Percentiles rank a stretch among this genome's conserved stretches.
Evolutionary conservation across 2,888 invertebrate genomes (phyloP).

Genomic region (Matsumyia berberina): DNA sequence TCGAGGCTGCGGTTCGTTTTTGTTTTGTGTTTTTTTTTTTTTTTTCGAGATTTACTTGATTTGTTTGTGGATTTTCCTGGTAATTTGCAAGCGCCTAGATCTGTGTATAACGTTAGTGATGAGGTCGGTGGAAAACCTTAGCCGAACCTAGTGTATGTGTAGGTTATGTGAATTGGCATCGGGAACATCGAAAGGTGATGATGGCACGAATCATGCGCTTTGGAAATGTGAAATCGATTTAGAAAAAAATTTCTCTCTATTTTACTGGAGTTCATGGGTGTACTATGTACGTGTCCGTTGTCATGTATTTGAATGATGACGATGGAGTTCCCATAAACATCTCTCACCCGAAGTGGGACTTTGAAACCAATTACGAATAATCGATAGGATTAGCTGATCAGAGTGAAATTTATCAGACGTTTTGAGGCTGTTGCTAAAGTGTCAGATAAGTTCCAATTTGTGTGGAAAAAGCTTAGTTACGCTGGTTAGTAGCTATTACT

Average conservation of each 20-base stretch:
- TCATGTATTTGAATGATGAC: slow-evolving; percentile 21
- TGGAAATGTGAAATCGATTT: slow-evolving; percentile 64
- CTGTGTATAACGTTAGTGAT: slow-evolving; percentile 51
- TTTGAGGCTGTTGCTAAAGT: not conserved
- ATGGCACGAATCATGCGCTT: slow-evolving; percentile 64
- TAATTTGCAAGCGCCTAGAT: slow-evolving; percentile 70
- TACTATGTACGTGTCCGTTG: slow-evolving; percentile 17
- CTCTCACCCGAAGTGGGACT: not conserved
- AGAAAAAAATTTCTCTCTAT: slow-evolving; percentile 15
- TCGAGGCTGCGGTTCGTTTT: slow-evolving; percentile 38
- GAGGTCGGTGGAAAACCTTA: slow-evolving; percentile 43
- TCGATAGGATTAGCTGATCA: slow-evolving; percentile 9
- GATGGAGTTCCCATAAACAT: slow-evolving; percentile 23
- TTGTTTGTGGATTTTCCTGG: slow-evolving; percentile 73
- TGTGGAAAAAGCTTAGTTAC: too few relatives aligned
- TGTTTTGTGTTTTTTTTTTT: slow-evolving; percentile 32
- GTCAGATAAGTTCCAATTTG: too few relatives aligned
- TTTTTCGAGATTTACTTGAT: slow-evolving; percentile 57
- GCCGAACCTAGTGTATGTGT: slow-evolving; percentile 30
- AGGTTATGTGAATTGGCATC: slow-evolving; percentile 66
- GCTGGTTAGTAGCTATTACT: too few relatives aligned
- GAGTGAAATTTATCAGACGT: not conserved
- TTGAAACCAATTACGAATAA: slow-evolving; percentile 39
- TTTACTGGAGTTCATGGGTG: slow-evolving; percentile 9
- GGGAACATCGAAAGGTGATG: slow-evolving; percentile 60